Conservation (phyloP, 2,113 vertebrate species). For the Sula dactylatra region DNA sequence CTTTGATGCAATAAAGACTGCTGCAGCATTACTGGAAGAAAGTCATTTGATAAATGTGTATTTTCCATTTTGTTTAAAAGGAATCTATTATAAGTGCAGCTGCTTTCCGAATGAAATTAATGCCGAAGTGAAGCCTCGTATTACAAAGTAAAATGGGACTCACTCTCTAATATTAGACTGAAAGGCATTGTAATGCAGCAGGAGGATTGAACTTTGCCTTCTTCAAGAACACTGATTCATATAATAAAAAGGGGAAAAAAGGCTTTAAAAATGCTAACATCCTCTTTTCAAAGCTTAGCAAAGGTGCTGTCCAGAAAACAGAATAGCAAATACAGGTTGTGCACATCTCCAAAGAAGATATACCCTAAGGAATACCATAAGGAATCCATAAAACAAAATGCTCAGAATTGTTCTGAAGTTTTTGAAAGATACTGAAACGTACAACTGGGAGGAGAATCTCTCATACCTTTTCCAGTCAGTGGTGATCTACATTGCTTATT, state of each 20-base stretch:
- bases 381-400: not conserved
- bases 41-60: conserved; percentile 77
- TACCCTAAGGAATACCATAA: not conserved
- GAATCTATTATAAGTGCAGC: conserved; percentile 76
- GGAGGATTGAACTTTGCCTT: conserved; percentile 75
- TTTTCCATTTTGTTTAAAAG: conserved; percentile 78
- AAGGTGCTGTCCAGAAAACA: conserved; percentile 61
- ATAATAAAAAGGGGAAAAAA: conserved; percentile 68
- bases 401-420: conserved; percentile 23
- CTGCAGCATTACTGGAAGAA: conserved; percentile 67
- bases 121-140: conserved; percentile 68
- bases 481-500: not conserved
- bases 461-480: not conserved
- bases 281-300: conserved; percentile 53
- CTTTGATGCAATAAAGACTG: conserved; percentile 68
- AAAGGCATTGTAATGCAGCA: conserved; percentile 77
- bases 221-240: conserved; percentile 75
- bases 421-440: not conserved
- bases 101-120: conserved; percentile 76
- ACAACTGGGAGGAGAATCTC: not conserved
- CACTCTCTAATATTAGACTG: conserved; percentile 73
- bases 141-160: conserved; percentile 79
- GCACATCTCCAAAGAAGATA: conserved; percentile 14
- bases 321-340: conserved; percentile 32
- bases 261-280: conserved; percentile 74